These are phyloP conservation scores for Ethmia dodecea DNA, from an alignment of 2,888 invertebrate genomes.

Conservation along the genomic window DNA sequence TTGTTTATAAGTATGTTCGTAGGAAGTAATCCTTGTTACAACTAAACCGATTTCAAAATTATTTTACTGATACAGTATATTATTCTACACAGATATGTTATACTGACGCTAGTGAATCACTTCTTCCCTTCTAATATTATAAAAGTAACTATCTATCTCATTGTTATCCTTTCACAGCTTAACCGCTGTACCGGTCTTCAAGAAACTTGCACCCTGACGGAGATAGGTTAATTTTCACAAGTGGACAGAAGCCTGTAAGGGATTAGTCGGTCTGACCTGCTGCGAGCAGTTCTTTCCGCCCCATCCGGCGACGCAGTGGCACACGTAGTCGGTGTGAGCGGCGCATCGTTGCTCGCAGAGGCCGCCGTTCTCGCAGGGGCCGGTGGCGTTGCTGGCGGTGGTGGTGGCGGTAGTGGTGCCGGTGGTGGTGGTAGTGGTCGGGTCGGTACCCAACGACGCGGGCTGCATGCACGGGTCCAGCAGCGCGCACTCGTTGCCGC, in stretches of 20 bases:
- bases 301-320: conserved; percentile 83
- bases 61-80: too few species aligned
- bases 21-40: too few species aligned
- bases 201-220: too few species aligned
- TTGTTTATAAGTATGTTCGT: too few species aligned
- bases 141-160: too few species aligned
- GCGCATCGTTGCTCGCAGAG: conserved; percentile 83
- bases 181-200: too few species aligned
- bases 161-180: too few species aligned
- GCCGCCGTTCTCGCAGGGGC: conserved; percentile 85
- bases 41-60: too few species aligned
- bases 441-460: conserved; percentile 5
- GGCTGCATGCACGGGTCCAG: conserved; percentile 81
- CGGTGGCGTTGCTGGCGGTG: conserved; percentile 31
- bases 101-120: too few species aligned
- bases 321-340: conserved; percentile 79
- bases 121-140: too few species aligned
- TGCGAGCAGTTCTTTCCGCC: conserved; percentile 86
- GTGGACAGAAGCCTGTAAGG: background rate
- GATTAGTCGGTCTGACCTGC: conserved; percentile 62
- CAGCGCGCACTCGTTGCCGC: conserved; percentile 86
- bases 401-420: conserved; percentile 10
- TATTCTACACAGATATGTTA: too few species aligned
- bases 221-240: background rate
- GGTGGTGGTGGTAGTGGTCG: conserved; percentile 9